These are phyloP conservation scores for Limenitis camilla DNA, from an alignment of 2,888 invertebrate species.

Conservation along the genomic window DNA sequence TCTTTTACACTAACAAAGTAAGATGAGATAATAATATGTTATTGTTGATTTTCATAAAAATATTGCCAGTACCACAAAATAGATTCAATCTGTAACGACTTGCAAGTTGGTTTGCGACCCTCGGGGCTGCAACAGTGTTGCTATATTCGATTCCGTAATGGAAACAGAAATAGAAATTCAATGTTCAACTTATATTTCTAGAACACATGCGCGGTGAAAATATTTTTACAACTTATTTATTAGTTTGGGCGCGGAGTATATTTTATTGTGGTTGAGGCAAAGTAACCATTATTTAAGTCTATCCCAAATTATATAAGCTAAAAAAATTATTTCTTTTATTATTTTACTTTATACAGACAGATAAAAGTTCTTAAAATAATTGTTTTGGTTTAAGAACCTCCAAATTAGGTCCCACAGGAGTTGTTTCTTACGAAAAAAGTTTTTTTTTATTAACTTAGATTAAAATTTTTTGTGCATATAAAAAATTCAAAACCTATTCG, in stretches of 20 bases:
- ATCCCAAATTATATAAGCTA: too few species aligned
- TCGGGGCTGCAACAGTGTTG: constrained; percentile 15
- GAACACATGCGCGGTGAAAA: constrained; percentile 5
- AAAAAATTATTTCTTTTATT: too few species aligned
- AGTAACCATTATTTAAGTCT: neutral
- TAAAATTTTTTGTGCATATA: too few species aligned
- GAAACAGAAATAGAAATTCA: constrained; percentile 19
- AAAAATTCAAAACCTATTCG: too few species aligned
- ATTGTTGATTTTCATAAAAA: neutral
- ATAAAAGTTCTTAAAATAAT: neutral
- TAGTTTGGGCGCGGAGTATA: neutral
- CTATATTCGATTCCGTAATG: constrained; percentile 20
- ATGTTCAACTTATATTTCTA: constrained; percentile 20
- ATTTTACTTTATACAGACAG: neutral
- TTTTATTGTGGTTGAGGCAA: neutral
- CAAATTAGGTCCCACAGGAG: too few species aligned
- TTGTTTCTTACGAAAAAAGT: too few species aligned
- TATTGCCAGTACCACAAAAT: neutral
- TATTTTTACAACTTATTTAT: constrained; percentile 2
- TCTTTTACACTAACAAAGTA: neutral
- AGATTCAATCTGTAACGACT: constrained; percentile 4
- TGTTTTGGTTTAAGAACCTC: too few species aligned
- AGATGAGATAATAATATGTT: neutral
- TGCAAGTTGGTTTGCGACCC: constrained; percentile 6
- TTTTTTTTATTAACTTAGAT: too few species aligned